Evolutionary conservation across 2,797 vertebrate species (phyloP).

Genomic region (Coendou prehensilis): DNA sequence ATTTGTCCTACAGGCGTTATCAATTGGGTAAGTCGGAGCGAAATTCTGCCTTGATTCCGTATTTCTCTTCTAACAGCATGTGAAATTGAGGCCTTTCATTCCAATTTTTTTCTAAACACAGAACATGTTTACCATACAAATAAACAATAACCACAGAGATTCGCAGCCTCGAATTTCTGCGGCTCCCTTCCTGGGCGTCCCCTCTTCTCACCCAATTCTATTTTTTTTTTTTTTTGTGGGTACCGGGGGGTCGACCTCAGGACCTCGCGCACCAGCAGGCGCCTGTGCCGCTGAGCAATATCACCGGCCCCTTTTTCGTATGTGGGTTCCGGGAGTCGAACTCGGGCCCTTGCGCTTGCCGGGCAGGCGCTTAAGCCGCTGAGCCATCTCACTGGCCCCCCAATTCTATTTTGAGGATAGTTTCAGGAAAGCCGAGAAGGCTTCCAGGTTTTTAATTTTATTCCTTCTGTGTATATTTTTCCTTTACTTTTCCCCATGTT

Average conservation of each 20-base stretch:
- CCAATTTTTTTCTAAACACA: neutral
- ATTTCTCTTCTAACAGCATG: conserved; percentile 46
- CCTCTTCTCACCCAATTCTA: conserved; percentile 6
- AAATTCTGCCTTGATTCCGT: conserved; percentile 62
- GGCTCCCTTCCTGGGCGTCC: neutral
- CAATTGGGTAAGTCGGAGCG: conserved; percentile 23
- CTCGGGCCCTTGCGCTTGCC: too few species aligned
- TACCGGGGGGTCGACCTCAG: too few species aligned
- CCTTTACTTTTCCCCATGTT: neutral
- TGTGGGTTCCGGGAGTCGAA: too few species aligned
- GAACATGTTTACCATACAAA: conserved; percentile 6
- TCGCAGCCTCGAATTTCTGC: neutral
- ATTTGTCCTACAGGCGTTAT: neutral
- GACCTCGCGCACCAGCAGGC: too few species aligned
- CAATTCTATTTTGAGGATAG: neutral
- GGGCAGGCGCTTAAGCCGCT: too few species aligned
- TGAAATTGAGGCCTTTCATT: neutral
- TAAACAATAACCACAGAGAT: neutral
- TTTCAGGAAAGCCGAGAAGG: conserved; percentile 2
- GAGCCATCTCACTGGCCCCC: too few species aligned
- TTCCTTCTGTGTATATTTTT: neutral
- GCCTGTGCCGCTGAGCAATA: too few species aligned
- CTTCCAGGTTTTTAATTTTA: conserved; percentile 15
- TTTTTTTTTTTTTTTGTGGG: too few species aligned
- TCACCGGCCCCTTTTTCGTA: too few species aligned